These are phyloP conservation scores for Pseudopodoces humilis DNA, from an alignment of 2,113 vertebrate species.

Conservation along the genomic window DNA sequence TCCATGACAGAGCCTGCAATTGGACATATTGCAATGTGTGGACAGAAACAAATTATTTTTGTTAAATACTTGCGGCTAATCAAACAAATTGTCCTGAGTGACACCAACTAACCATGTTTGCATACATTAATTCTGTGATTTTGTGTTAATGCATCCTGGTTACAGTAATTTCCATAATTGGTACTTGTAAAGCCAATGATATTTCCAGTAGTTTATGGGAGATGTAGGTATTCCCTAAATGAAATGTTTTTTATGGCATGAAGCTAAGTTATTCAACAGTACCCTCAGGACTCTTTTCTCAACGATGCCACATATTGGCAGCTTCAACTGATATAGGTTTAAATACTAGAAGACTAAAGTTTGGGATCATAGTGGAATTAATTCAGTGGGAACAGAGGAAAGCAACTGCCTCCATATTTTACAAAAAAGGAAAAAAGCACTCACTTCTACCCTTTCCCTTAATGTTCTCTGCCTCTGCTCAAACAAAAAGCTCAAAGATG, in stretches of 20 bases:
- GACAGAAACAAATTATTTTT: conserved; percentile 22
- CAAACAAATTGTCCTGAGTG: conserved; percentile 2
- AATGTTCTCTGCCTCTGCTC: background rate
- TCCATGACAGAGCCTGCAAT: background rate
- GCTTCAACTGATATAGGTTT: background rate
- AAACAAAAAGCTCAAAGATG: background rate
- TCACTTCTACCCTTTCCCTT: background rate
- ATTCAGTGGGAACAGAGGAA: background rate
- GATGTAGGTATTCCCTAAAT: background rate
- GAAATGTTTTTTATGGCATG: background rate
- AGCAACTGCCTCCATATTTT: background rate
- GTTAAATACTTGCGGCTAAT: conserved; percentile 1
- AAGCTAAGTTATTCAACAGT: background rate
- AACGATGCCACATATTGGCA: background rate
- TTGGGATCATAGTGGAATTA: background rate
- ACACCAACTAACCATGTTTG: background rate
- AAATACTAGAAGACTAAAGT: background rate
- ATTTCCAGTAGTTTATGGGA: background rate
- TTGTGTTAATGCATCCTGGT: background rate
- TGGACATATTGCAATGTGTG: background rate
- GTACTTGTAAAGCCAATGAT: background rate
- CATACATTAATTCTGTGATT: background rate
- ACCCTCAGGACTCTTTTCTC: background rate
- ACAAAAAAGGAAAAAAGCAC: background rate
- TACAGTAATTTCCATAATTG: conserved; percentile 1